A percentile compares a stretch with the other conserved stretches of the same genome.
Evolutionary conservation across 2,888 invertebrate species (phyloP).

Genomic region (Elegia similella): DNA sequence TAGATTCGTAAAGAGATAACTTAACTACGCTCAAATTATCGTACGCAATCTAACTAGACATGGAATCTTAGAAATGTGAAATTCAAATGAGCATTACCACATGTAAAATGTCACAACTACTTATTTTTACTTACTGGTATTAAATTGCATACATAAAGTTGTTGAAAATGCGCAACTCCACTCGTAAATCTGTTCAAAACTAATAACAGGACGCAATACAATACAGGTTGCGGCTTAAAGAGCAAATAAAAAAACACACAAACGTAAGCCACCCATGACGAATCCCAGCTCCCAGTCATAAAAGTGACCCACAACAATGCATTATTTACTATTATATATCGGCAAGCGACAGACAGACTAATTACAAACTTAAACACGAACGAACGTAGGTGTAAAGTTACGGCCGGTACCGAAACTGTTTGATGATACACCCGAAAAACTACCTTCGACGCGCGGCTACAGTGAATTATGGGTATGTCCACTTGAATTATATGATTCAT

Average conservation of each 20-base stretch:
- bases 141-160: no score
- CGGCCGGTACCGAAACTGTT: conserved; percentile 55
- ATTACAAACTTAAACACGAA: conserved; percentile 71
- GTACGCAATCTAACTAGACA: no score
- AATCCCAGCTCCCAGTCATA: conserved; percentile 64
- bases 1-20: no score
- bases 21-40: no score
- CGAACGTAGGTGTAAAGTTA: conserved; percentile 74
- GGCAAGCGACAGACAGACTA: conserved; percentile 73
- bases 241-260: conserved; percentile 34
- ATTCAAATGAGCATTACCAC: no score
- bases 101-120: no score
- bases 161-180: background rate
- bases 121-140: no score
- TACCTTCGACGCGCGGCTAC: conserved; percentile 55
- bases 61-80: no score
- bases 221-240: conserved; percentile 6
- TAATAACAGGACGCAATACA: conserved; percentile 14
- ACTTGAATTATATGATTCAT: no score
- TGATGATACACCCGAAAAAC: conserved; percentile 58
- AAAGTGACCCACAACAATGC: conserved; percentile 77
- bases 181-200: conserved; percentile 3
- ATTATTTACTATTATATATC: conserved; percentile 80
- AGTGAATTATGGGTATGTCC: conserved; percentile 38
- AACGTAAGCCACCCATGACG: conserved; percentile 73